phyloP scores from a whole-genome alignment of 2,797 vertebrate genomes.

The Allobates femoralis region DNA sequence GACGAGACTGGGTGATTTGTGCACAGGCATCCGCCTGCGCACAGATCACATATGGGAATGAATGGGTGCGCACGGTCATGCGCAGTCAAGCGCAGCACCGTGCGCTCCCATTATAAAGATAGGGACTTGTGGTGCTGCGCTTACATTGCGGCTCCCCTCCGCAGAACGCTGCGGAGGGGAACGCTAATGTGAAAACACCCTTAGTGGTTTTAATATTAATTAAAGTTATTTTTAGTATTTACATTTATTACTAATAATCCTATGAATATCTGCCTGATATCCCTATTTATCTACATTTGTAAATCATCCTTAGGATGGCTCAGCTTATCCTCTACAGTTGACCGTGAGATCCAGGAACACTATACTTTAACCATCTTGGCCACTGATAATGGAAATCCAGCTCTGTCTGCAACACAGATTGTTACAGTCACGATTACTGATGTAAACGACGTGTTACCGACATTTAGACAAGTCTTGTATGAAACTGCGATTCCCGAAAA shows the following conservation, averaged over 20 bases:
- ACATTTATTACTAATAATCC: background rate
- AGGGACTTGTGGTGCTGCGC: no score
- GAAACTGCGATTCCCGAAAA: slow-evolving; percentile 84
- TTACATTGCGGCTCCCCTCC: no score
- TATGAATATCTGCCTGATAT: background rate
- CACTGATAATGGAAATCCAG: slow-evolving; percentile 79
- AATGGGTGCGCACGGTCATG: no score
- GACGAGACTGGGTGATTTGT: no score
- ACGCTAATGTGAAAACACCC: no score
- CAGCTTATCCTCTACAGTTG: slow-evolving; percentile 78
- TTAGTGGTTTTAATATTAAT: no score
- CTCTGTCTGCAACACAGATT: slow-evolving; percentile 84
- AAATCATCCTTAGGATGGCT: slow-evolving; percentile 78
- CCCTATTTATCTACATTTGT: background rate
- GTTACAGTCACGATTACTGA: slow-evolving; percentile 84
- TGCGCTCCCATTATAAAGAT: no score
- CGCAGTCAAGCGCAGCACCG: no score
- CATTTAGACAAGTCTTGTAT: slow-evolving; percentile 81
- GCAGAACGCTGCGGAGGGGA: no score
- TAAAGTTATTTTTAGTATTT: background rate
- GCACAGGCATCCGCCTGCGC: no score
- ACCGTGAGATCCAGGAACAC: slow-evolving; percentile 78
- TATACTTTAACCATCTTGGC: slow-evolving; percentile 81
- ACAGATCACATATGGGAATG: no score
- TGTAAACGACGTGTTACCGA: slow-evolving; percentile 84